phyloP scores from a whole-genome alignment of 1,140 invertebrate species.

The Zaprionus africanus region DNA sequence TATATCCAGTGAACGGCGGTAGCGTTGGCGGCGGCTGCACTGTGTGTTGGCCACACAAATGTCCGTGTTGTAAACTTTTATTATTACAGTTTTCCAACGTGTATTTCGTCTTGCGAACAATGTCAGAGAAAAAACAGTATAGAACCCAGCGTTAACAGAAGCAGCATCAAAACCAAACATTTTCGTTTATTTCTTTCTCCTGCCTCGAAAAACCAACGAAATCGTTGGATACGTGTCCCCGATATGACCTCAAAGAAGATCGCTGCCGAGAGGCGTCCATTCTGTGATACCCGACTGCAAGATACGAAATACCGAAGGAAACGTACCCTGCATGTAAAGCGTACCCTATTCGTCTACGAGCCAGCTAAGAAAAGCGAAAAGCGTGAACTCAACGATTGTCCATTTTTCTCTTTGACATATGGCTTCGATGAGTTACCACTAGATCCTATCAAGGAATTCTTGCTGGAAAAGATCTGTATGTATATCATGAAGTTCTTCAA shows the following conservation, averaged over 20 bases:
- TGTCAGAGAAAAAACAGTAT: constrained; percentile 57
- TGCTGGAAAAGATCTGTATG: constrained; percentile 78
- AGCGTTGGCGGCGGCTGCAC: neutral
- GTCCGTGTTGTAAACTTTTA: constrained; percentile 73
- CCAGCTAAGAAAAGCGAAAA: constrained; percentile 45
- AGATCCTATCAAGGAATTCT: constrained; percentile 73
- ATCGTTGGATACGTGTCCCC: constrained; percentile 14
- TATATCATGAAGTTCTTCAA: neutral
- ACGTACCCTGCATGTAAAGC: constrained; percentile 33
- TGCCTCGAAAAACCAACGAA: constrained; percentile 43
- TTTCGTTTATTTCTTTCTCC: constrained; percentile 43
- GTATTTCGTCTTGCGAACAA: constrained; percentile 46
- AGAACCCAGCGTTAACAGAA: constrained; percentile 47
- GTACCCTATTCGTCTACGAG: constrained; percentile 8
- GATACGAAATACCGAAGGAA: constrained; percentile 44
- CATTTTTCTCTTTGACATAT: constrained; percentile 72
- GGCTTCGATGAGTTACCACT: constrained; percentile 76
- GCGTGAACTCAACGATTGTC: constrained; percentile 75
- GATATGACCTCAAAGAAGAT: constrained; percentile 52
- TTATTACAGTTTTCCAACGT: constrained; percentile 60
- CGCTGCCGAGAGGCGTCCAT: constrained; percentile 63
- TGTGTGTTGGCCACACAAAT: constrained; percentile 53
- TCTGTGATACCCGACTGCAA: constrained; percentile 61
- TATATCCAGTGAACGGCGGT: constrained; percentile 42
- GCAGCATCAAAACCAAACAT: constrained; percentile 54